A percentile compares a stretch with the other conserved stretches of the same genome.
These are phyloP conservation scores for Electrona antarctica DNA, from an alignment of 2,113 vertebrate species.

Conservation along the genomic window DNA sequence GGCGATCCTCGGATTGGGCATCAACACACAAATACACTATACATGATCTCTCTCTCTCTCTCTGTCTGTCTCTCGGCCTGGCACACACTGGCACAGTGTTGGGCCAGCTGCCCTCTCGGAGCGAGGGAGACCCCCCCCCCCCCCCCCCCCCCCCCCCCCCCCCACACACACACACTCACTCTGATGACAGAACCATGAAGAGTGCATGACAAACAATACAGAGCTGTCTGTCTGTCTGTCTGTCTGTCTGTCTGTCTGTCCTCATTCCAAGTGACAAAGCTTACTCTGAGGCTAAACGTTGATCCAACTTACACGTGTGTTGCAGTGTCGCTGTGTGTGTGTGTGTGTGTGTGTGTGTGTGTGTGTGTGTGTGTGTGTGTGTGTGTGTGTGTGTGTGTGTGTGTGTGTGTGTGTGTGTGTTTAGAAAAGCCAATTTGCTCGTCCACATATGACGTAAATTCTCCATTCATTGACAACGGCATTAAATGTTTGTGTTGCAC, in stretches of 20 bases:
- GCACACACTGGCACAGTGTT: too few relatives aligned
- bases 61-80: too few relatives aligned
- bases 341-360: neutral
- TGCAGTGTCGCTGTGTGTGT: neutral
- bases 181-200: too few relatives aligned
- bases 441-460: too few relatives aligned
- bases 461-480: too few relatives aligned
- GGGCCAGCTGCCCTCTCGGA: too few relatives aligned
- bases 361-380: neutral
- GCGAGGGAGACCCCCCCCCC: too few relatives aligned
- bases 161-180: neutral
- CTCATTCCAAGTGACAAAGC: neutral
- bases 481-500: neutral
- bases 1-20: neutral
- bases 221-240: neutral
- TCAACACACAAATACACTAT: too few relatives aligned
- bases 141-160: neutral
- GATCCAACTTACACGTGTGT: neutral
- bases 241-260: neutral
- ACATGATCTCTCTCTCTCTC: too few relatives aligned
- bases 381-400: constrained; percentile 35
- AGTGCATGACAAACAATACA: neutral
- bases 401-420: constrained; percentile 34
- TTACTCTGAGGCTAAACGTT: neutral
- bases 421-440: constrained; percentile 27